phyloP scores from a whole-genome alignment of 2,888 invertebrate genomes.

The Peribatodes rhomboidaria region DNA sequence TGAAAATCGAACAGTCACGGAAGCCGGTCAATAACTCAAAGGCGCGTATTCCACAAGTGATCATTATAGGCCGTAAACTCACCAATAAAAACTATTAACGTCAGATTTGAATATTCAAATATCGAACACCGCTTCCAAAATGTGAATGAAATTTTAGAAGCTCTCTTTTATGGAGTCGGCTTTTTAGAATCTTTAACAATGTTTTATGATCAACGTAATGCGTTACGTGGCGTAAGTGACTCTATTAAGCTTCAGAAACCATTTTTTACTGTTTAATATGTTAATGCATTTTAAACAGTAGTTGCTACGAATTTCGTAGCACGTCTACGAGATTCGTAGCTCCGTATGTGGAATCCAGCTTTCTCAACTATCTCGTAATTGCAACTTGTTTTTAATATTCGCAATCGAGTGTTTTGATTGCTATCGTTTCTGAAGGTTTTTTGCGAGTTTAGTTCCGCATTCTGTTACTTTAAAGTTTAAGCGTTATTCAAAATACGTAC shows the following conservation, averaged over 20 bases:
- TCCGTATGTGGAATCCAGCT: constrained; percentile 62
- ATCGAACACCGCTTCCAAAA: constrained; percentile 68
- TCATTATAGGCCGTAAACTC: constrained; percentile 82
- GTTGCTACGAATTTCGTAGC: constrained; percentile 57
- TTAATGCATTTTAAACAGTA: constrained; percentile 20
- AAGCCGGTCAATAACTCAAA: constrained; percentile 61
- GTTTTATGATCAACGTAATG: not conserved
- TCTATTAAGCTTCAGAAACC: constrained; percentile 4
- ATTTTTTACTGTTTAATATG: not conserved
- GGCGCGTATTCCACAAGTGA: constrained; percentile 65
- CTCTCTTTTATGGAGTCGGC: constrained; percentile 42
- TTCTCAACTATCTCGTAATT: constrained; percentile 50
- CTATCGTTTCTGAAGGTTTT: constrained; percentile 22
- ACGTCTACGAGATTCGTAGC: constrained; percentile 78
- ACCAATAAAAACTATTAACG: constrained; percentile 83
- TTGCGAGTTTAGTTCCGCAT: constrained; percentile 25
- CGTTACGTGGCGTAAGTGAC: constrained; percentile 4
- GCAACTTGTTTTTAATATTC: constrained; percentile 20
- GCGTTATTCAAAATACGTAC: not conserved
- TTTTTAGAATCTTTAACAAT: constrained; percentile 14
- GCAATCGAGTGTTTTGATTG: constrained; percentile 7
- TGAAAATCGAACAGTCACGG: constrained; percentile 52
- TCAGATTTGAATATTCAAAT: constrained; percentile 79
- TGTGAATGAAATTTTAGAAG: constrained; percentile 63
- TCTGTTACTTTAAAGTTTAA: constrained; percentile 3